Evolutionary conservation across 2,113 vertebrate genomes (phyloP), one percentile per base, ranked within the genome.

Genomic region (Festucalex cinctus): DNA sequence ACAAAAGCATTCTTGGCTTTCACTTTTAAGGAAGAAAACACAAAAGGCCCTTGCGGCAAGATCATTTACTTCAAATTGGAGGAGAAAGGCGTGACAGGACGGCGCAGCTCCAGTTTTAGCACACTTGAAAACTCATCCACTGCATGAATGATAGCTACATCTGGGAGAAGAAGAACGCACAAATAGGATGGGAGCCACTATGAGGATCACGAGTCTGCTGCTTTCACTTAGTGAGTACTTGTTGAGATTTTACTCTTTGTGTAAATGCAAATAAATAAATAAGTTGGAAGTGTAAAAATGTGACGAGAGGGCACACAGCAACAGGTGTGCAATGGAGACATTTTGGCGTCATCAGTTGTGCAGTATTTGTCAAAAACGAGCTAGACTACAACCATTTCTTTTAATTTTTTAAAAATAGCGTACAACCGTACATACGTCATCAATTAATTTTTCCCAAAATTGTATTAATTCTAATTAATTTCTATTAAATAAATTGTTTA

Each of bases 1-100:
- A 91, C 90, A 92, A 91, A 91, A 82, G 86, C 88, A 88, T 90
- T 89, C 84, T 81, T 86, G 57, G 83, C 86, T 86, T 85, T 86
- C 73, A 85, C 44, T 66, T 66, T 48, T 65, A 79, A 68, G 76
- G 54, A 74, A 69, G 60, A 83, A 72, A 48, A 68, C 49, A 59
- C 48, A 63, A 71, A 79, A 56, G 62, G 85, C 82, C 79, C 56
- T 2, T 1, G 35, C 26, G 60, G 63, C 16, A n/a, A 77, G 72
- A 85, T 77, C 56, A 63, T 79, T 77, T 70, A 62, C 66, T 71
- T 43, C 19, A 76, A 73, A 89, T 69, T 75, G 36, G 70, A 83
- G 74, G 62, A 77, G 83, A 88, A 63, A 79, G 76, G 77, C 70
- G 72, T 77, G 83, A 83, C 77, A 63, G 73, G 67, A 62, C 65